A percentile compares a stretch with the other conserved stretches of the same genome.
Evolutionary conservation across 2,113 vertebrate species (phyloP).

Genomic region (Oreotrochilus melanogaster): DNA sequence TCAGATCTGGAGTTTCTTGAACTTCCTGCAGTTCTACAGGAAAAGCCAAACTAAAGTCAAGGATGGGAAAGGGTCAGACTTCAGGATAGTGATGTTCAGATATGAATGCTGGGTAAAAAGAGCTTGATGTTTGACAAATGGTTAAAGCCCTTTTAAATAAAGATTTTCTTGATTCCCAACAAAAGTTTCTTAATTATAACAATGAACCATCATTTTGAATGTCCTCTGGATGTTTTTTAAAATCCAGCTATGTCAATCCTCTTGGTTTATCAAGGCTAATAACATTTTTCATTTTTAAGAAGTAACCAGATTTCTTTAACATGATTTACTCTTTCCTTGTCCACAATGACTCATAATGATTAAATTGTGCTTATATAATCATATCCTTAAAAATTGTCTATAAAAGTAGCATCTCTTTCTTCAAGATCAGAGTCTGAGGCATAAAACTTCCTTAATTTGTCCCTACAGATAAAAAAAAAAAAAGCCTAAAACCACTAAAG

Average conservation of each 20-base stretch:
- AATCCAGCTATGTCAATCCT: not conserved
- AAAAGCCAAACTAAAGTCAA: not conserved
- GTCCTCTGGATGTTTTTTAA: not conserved
- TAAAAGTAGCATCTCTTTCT: constrained; percentile 4
- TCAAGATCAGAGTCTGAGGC: not conserved
- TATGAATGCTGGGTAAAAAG: not conserved
- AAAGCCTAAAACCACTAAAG: not conserved
- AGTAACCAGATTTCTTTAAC: constrained; percentile 48
- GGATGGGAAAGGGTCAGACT: not conserved
- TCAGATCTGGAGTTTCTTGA: not conserved
- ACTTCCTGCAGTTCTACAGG: not conserved
- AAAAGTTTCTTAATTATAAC: not conserved
- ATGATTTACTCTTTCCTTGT: constrained; percentile 41
- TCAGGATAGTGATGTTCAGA: not conserved
- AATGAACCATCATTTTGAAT: constrained; percentile 8
- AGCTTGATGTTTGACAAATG: not conserved
- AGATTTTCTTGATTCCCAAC: not conserved
- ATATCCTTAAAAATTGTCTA: not conserved
- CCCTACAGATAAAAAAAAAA: not conserved
- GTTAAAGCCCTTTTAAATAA: not conserved
- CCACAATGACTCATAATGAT: constrained; percentile 49
- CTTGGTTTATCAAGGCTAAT: constrained; percentile 28
- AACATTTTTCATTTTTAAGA: constrained; percentile 32
- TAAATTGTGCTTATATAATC: constrained; percentile 35
- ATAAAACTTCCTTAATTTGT: not conserved